These are phyloP conservation scores for Corythornis cristatus DNA, from an alignment of 2,113 vertebrate species.

Conservation along the genomic window DNA sequence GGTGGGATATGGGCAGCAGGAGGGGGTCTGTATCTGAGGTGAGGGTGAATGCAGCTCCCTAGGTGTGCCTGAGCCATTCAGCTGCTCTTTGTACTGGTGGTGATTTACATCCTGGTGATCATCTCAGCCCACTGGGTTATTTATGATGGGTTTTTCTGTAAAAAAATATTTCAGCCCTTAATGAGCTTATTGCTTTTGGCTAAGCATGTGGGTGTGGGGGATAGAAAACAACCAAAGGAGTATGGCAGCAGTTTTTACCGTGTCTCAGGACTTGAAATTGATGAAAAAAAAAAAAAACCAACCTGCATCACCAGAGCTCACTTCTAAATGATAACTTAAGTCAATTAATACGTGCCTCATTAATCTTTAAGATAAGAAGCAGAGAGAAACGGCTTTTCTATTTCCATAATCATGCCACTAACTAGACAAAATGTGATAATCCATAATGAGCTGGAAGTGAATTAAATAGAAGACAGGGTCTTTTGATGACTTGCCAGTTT, in stretches of 20 bases:
- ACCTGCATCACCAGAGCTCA: not conserved
- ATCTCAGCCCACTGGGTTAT: constrained; percentile 12
- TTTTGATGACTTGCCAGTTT: constrained; percentile 67
- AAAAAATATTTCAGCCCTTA: constrained; percentile 27
- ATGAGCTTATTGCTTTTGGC: not conserved
- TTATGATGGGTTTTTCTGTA: constrained; percentile 45
- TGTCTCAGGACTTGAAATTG: not conserved
- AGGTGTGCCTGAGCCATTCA: not conserved
- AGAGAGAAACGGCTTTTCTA: constrained; percentile 53
- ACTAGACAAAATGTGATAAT: constrained; percentile 73
- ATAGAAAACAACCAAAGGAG: not conserved
- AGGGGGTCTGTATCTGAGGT: not conserved
- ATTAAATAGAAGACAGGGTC: constrained; percentile 64
- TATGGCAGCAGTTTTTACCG: not conserved
- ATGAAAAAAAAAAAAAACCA: not conserved
- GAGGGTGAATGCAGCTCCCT: constrained; percentile 1
- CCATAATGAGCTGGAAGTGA: constrained; percentile 72
- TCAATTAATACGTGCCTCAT: constrained; percentile 46
- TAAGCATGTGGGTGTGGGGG: not conserved
- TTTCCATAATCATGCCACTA: constrained; percentile 61
- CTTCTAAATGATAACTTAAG: constrained; percentile 52
- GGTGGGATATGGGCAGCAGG: not conserved
- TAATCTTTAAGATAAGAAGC: constrained; percentile 66
- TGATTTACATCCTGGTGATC: constrained; percentile 7
- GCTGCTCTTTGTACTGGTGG: not conserved